These are phyloP conservation scores for Spatula versicolor DNA, from an alignment of 2,797 vertebrate species.

Conservation along the genomic window DNA sequence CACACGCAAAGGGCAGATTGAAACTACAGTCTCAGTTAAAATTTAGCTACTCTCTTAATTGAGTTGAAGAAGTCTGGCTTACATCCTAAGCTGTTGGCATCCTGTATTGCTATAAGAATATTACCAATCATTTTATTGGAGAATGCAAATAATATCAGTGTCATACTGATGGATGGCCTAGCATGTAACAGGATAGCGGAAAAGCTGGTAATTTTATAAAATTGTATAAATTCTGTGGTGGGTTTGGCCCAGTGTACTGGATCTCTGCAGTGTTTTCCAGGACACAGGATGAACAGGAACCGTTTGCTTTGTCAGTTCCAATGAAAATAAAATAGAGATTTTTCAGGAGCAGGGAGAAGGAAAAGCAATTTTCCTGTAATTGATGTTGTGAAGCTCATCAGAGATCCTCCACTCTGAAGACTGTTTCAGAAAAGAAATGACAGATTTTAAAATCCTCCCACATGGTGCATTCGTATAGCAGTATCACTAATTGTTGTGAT, in stretches of 20 bases:
- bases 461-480: neutral
- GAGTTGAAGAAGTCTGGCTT: constrained; percentile 1
- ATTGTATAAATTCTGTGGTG: neutral
- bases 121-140: neutral
- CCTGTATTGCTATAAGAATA: neutral
- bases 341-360: neutral
- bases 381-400: neutral
- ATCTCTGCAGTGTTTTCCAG: neutral
- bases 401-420: constrained; percentile 5
- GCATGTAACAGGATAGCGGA: neutral
- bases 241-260: neutral
- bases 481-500: constrained; percentile 1
- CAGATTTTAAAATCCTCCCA: constrained; percentile 17
- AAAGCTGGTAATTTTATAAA: neutral
- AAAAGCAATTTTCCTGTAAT: neutral
- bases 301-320: neutral
- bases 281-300: neutral
- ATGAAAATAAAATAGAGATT: neutral
- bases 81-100: neutral
- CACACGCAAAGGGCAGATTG: neutral
- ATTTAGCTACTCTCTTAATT: constrained; percentile 7
- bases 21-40: constrained; percentile 10
- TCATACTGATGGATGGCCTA: neutral
- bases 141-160: constrained; percentile 17
- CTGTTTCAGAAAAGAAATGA: constrained; percentile 2